These are phyloP conservation scores for Uropsilus gracilis DNA, from an alignment of 2,113 vertebrate species.

Conservation along the genomic window DNA sequence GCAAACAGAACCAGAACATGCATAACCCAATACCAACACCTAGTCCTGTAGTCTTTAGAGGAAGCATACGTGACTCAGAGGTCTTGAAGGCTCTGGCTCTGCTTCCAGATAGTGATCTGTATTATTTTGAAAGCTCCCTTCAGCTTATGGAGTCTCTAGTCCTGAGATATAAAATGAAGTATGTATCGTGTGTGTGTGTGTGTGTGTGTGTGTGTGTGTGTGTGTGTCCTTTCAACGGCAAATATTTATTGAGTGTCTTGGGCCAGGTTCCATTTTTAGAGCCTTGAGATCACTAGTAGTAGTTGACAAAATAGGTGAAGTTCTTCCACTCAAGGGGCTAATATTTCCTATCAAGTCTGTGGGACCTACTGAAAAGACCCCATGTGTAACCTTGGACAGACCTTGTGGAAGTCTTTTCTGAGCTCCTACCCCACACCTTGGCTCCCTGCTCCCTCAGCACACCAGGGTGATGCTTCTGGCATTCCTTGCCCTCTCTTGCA, in stretches of 20 bases:
- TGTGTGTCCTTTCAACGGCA: constrained; percentile 22
- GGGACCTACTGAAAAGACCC: not conserved
- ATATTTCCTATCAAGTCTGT: fast-evolving
- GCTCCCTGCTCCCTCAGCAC: not conserved
- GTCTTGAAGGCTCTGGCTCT: not conserved
- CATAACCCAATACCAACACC: not conserved
- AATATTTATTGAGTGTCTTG: constrained; percentile 18
- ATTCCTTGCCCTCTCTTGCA: not conserved
- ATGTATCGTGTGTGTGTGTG: fast-evolving
- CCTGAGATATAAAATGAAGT: not conserved
- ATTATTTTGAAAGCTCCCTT: constrained; percentile 9
- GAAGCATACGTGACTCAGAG: not conserved
- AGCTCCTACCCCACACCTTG: not conserved
- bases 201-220: not conserved
- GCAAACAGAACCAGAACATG: not conserved
- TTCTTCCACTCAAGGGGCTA: not conserved
- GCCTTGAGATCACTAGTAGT: constrained; percentile 26
- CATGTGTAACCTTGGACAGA: not conserved
- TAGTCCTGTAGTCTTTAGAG: not conserved
- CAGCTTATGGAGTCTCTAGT: not conserved
- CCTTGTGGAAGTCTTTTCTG: not conserved
- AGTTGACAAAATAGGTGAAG: not conserved
- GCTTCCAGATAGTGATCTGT: not conserved
- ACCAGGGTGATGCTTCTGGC: not conserved
- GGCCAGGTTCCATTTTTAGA: not conserved